These are phyloP conservation scores for Chaetoderma sp. DNA, from an alignment of 2,888 invertebrate species.

Conservation along the genomic window DNA sequence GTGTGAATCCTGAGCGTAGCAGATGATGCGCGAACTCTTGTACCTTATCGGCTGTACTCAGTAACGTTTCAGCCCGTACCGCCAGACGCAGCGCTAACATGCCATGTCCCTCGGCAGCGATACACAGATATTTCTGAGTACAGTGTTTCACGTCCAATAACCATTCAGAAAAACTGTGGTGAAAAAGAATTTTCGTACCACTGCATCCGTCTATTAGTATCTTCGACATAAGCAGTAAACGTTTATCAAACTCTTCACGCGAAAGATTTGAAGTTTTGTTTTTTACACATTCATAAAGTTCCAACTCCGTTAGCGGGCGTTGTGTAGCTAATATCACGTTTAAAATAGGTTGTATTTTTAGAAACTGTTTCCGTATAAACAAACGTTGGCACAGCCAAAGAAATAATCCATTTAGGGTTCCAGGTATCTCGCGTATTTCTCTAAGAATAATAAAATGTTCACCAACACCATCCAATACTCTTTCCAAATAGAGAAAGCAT, in stretches of 20 bases:
- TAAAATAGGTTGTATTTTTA: conserved; percentile 79
- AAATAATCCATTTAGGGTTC: conserved; percentile 93
- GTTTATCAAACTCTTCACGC: conserved; percentile 56
- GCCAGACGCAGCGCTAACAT: conserved; percentile 75
- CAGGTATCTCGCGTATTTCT: conserved; percentile 91
- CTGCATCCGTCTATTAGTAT: conserved; percentile 81
- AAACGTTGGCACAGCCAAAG: conserved; percentile 94
- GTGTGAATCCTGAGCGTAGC: conserved; percentile 61
- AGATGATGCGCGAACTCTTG: conserved; percentile 73
- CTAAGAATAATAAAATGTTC: conserved; percentile 92
- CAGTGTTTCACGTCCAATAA: conserved; percentile 97
- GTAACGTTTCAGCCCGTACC: conserved; percentile 73
- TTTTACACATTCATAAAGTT: conserved; percentile 85
- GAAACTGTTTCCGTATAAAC: conserved; percentile 87
- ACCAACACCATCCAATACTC: conserved; percentile 84
- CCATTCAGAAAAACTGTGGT: conserved; percentile 96
- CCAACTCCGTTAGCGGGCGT: conserved; percentile 80
- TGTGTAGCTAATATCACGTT: conserved; percentile 90
- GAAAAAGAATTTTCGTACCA: conserved; percentile 79
- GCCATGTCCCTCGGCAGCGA: conserved; percentile 83
- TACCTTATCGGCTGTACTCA: conserved; percentile 68
- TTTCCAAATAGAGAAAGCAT: conserved; percentile 69
- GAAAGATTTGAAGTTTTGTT: conserved; percentile 82
- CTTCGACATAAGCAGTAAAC: conserved; percentile 58
- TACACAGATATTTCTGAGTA: conserved; percentile 88